Evolutionary conservation across 2,888 invertebrate genomes (phyloP).

Genomic region (Resseliella maxima): DNA sequence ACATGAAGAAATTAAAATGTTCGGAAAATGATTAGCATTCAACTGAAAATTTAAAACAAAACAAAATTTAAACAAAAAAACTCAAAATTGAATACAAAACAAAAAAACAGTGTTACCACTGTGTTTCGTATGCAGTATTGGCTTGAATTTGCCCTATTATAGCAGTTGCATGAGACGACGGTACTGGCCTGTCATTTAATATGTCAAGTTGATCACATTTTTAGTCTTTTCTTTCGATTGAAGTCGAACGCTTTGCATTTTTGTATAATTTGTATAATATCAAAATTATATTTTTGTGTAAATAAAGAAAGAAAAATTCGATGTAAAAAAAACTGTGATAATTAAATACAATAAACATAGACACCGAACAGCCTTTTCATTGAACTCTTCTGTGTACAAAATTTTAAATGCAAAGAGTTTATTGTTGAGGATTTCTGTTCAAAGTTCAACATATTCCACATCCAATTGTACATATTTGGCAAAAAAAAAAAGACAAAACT

Average conservation of each 20-base stretch:
- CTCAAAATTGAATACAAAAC: too few species aligned
- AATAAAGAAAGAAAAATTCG: neutral
- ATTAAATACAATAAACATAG: neutral
- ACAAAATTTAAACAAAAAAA: too few species aligned
- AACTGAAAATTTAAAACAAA: too few species aligned
- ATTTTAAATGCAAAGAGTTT: constrained; percentile 46
- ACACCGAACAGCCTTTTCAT: constrained; percentile 10
- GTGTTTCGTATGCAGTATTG: neutral
- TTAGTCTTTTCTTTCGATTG: neutral
- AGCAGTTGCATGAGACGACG: neutral
- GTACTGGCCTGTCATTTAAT: neutral
- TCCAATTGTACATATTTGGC: neutral
- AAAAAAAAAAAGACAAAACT: neutral
- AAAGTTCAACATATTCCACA: constrained; percentile 8
- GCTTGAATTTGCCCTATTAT: neutral
- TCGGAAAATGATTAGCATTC: too few species aligned
- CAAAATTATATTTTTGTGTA: neutral
- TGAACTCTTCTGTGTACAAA: constrained; percentile 25
- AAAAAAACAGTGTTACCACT: neutral
- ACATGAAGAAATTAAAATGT: too few species aligned
- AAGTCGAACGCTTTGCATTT: neutral
- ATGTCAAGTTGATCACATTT: neutral
- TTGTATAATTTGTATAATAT: too few species aligned
- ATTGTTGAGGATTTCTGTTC: constrained; percentile 18
- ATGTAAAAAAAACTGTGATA: neutral